Evolutionary conservation across 2,113 vertebrate species (phyloP).

Genomic region (Hassar affinis): DNA sequence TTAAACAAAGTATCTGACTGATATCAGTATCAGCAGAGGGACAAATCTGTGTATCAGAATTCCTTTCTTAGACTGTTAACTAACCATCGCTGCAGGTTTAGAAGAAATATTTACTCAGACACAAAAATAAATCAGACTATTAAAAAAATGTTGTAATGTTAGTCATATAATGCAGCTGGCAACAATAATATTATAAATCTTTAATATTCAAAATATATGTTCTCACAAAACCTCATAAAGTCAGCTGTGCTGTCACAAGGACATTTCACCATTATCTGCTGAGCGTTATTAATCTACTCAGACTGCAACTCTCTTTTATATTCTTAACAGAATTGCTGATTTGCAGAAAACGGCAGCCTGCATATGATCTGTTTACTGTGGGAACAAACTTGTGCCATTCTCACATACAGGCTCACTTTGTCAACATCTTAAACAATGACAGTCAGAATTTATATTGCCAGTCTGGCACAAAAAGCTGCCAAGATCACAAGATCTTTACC

Average conservation of each 20-base stretch:
- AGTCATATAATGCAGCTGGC: not conserved
- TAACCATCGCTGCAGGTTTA: not conserved
- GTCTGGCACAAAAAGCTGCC: conserved; percentile 19
- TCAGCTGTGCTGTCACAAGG: not conserved
- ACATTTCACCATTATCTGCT: conserved; percentile 14
- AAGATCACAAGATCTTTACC: not conserved
- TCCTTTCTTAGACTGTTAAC: not conserved
- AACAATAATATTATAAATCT: not conserved
- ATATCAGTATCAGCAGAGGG: too few species aligned
- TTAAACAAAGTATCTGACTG: too few species aligned
- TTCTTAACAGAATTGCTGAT: conserved; percentile 16
- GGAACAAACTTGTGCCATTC: conserved; percentile 4
- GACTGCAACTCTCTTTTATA: not conserved
- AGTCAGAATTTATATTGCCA: conserved; percentile 1
- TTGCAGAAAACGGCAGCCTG: conserved; percentile 20
- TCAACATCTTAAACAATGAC: conserved; percentile 18
- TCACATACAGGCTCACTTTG: conserved; percentile 11
- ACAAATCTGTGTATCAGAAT: too few species aligned
- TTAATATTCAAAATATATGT: not conserved
- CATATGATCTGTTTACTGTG: conserved; percentile 8
- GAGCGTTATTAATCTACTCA: conserved; percentile 15
- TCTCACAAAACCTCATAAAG: not conserved
- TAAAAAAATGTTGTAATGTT: conserved; percentile 11
- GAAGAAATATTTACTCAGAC: not conserved
- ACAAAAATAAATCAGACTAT: not conserved